phyloP scores from a whole-genome alignment of 2,888 invertebrate species.

The Apamea sordens region DNA sequence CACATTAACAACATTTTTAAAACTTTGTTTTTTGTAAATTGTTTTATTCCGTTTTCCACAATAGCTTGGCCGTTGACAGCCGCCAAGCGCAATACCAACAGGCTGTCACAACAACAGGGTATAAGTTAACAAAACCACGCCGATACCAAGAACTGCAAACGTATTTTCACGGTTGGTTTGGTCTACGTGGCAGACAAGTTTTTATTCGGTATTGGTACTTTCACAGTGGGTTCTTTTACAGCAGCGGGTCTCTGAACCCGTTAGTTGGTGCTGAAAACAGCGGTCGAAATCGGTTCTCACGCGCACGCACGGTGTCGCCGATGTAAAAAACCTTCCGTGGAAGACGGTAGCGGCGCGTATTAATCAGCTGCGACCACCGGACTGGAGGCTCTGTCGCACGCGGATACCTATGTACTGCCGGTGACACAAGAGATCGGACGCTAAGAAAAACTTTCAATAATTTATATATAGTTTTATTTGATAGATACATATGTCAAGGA shows the following conservation, averaged over 20 bases:
- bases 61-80: constrained; percentile 39
- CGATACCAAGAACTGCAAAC: constrained; percentile 55
- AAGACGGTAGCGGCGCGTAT: constrained; percentile 82
- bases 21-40: constrained; percentile 19
- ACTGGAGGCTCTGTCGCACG: constrained; percentile 51
- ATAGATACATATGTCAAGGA: not conserved
- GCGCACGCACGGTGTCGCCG: constrained; percentile 80
- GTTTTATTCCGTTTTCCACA: constrained; percentile 33
- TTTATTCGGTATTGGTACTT: constrained; percentile 64
- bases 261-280: constrained; percentile 67
- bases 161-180: constrained; percentile 67
- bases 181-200: constrained; percentile 59
- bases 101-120: constrained; percentile 47
- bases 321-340: constrained; percentile 73
- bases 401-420: constrained; percentile 72
- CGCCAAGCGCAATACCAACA: constrained; percentile 57
- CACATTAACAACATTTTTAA: constrained; percentile 18
- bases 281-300: constrained; percentile 84
- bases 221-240: constrained; percentile 61
- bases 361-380: constrained; percentile 80
- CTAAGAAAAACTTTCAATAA: not conserved
- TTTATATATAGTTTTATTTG: constrained; percentile 2
- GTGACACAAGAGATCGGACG: constrained; percentile 27
- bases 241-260: constrained; percentile 58
- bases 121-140: constrained; percentile 58